A percentile compares a stretch with the other conserved stretches of the same genome.
Evolutionary conservation across 2,113 vertebrate species (phyloP).

Genomic region (Carettochelys insculpta): DNA sequence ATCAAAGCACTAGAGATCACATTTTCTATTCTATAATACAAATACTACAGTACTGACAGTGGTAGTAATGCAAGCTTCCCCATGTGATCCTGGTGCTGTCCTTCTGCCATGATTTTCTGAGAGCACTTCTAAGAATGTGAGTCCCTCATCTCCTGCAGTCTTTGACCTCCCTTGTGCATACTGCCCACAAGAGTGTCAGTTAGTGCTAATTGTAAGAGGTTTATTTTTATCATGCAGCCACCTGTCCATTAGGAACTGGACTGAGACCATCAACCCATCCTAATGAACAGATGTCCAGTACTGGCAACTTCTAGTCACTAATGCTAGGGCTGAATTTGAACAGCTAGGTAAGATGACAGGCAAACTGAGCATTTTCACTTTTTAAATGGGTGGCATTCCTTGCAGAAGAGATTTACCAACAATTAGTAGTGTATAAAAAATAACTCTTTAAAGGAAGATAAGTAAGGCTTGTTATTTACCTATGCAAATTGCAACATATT

Average conservation of each 20-base stretch:
- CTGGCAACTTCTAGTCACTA: accelerated
- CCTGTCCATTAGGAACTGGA: constrained; percentile 45
- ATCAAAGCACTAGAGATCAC: neutral
- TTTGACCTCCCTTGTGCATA: constrained; percentile 30
- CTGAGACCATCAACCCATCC: constrained; percentile 16
- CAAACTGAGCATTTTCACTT: accelerated
- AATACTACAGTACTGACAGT: accelerated
- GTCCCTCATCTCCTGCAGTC: neutral
- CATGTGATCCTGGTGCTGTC: neutral
- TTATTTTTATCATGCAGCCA: constrained; percentile 39
- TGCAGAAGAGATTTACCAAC: neutral
- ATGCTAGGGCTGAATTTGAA: neutral
- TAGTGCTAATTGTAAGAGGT: constrained; percentile 64
- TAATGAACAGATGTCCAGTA: constrained; percentile 64
- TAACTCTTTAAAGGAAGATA: constrained; percentile 46
- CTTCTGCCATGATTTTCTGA: neutral
- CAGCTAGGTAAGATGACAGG: constrained; percentile 13
- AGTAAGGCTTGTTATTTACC: neutral
- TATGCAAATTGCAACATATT: constrained; percentile 64
- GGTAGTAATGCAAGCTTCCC: neutral
- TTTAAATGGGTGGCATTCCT: neutral
- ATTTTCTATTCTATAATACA: accelerated
- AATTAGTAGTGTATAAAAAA: neutral
- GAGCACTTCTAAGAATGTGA: neutral
- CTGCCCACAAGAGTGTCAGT: constrained; percentile 36